These are phyloP conservation scores for Apotomis betuletana DNA, from an alignment of 2,888 invertebrate species.

Conservation along the genomic window DNA sequence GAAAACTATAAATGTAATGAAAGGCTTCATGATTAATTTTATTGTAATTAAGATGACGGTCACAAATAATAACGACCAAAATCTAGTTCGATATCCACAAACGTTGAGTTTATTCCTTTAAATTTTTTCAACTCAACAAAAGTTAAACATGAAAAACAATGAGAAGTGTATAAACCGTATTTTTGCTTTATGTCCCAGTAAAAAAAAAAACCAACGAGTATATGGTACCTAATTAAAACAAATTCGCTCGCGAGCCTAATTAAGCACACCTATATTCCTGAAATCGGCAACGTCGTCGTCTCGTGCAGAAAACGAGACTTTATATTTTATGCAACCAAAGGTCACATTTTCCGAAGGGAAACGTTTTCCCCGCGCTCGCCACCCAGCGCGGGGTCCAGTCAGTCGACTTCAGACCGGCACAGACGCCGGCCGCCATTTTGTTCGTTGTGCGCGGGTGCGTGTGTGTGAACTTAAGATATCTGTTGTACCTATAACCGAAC, in stretches of 20 bases:
- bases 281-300: background rate
- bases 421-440: constrained; percentile 53
- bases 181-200: no score
- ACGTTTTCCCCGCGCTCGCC: constrained; percentile 56
- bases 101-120: no score
- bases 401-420: constrained; percentile 57
- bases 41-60: no score
- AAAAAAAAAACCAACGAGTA: no score
- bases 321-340: background rate
- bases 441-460: constrained; percentile 68
- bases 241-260: background rate
- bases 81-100: no score
- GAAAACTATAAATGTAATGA: no score
- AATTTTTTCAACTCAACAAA: no score
- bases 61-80: no score
- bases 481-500: constrained; percentile 57
- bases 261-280: background rate
- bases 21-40: no score
- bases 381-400: constrained; percentile 71
- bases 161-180: no score
- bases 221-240: no score
- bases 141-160: no score
- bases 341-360: constrained; percentile 53
- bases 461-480: constrained; percentile 68
- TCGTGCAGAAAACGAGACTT: background rate